Base-by-base conservation (phyloP, 1,140 invertebrate genomes). In the Neodiprion pinetum region DNA sequence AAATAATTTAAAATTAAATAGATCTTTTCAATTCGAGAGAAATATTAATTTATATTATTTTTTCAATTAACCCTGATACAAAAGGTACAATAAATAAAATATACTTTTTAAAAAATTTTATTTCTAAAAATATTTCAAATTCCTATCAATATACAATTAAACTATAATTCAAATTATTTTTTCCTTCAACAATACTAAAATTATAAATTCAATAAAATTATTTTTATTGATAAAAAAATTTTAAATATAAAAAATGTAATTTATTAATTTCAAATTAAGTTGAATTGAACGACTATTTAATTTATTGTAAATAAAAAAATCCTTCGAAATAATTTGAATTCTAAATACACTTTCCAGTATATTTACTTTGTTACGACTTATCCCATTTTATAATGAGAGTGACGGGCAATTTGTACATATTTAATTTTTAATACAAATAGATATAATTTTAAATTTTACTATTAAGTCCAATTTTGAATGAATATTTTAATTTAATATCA, bases 51-150 rank as follows among this genome's bases (percentile, higher is more conserved):
- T 81, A 81, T 86, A 88, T 81, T 85, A 80, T 81, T 84, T 86
- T 86, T 82, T 92, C 89, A 90, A 90, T 90, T 86, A 89, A 90
- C 89, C 87, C 90, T 92, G 87, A 92, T 91, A 92, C 91, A 91
- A 90, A 91, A 92, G 90, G 90, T 91, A 92, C 86, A 88, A 89
- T 85, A 90, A 89, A 84, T 87, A 68, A 88, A 89, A 85, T 84
- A 87, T 90, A 88, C 87, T 89, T 89, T 86, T 21, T 21, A 81
- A 72, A 65, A 83, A 80, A 74, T 70, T 21, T 53, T 76, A 77
- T 75, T 67, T 73, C 47, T 72, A 72, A 71, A 21, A 21, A 48
- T 79, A 72, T 81, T 85, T 81, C 75, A 21, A 21, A 21, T 21
- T 21, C 17, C 17, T 21, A 21, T 21, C 17, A 21, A 21, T 21